Conservation (phyloP, 2,888 invertebrate species). For the Phortica magna region DNA sequence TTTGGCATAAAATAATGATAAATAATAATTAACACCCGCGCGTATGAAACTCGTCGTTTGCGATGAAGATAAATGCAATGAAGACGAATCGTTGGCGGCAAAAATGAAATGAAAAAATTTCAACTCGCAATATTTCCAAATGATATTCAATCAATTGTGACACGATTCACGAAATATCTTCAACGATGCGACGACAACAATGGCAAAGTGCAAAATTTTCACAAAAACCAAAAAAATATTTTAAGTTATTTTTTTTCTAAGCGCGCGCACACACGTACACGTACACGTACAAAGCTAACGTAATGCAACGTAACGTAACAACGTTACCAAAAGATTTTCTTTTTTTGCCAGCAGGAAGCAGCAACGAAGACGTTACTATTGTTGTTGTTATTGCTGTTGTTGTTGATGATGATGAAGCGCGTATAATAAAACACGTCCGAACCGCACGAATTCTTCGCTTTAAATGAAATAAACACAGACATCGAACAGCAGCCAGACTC, state of each 20-base stretch:
- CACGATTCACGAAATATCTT: constrained; percentile 61
- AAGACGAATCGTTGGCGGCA: not conserved
- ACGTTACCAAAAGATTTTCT: not conserved
- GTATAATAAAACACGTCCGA: constrained; percentile 67
- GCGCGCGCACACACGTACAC: not conserved
- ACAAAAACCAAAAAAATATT: constrained; percentile 12
- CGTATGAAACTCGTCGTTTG: not conserved
- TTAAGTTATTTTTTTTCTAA: not conserved
- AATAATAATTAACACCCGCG: constrained; percentile 35
- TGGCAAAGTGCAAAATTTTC: constrained; percentile 33
- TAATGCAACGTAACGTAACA: constrained; percentile 17
- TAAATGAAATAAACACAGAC: constrained; percentile 67
- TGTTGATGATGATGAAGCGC: constrained; percentile 3
- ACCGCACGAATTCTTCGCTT: constrained; percentile 73
- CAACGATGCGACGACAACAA: not conserved
- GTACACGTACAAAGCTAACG: constrained; percentile 5
- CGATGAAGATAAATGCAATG: constrained; percentile 8
- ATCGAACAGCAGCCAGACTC: no score
- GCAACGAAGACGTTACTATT: not conserved
- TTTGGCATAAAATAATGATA: constrained; percentile 16
- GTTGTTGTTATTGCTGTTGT: not conserved
- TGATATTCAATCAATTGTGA: constrained; percentile 65
- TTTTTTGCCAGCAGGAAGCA: not conserved
- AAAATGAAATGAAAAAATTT: not conserved
- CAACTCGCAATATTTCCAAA: constrained; percentile 16